Percentiles rank a stretch among this genome's conserved stretches.
These are phyloP conservation scores for Margaritifera margaritifera DNA, from an alignment of 2,888 invertebrate genomes.

Conservation along the genomic window DNA sequence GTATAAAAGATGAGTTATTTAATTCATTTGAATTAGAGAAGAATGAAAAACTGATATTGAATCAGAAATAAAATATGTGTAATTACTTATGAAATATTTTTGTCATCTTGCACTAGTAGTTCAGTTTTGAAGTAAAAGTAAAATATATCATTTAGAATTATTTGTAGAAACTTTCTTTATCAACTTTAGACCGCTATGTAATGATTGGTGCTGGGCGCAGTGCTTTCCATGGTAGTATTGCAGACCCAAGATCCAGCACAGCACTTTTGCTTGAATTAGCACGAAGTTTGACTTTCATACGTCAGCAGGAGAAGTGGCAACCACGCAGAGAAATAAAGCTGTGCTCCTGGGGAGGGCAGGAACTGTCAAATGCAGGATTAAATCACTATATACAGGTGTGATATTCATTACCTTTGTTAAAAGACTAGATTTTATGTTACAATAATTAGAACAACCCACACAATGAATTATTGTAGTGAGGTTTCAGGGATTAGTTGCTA, in stretches of 20 bases:
- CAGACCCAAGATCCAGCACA: constrained; percentile 37
- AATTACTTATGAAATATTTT: too few relatives aligned
- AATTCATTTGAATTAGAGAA: too few relatives aligned
- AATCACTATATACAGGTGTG: constrained; percentile 36
- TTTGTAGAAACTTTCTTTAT: too few relatives aligned
- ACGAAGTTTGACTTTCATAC: constrained; percentile 36
- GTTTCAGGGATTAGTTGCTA: too few relatives aligned
- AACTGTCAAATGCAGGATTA: constrained; percentile 41
- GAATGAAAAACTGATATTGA: too few relatives aligned
- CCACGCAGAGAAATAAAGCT: constrained; percentile 51
- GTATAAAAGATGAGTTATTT: too few relatives aligned
- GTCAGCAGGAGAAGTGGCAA: constrained; percentile 44
- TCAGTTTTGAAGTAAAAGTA: too few relatives aligned
- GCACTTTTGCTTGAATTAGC: constrained; percentile 48
- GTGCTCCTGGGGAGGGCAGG: constrained; percentile 50
- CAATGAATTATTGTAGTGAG: too few relatives aligned
- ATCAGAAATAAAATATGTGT: too few relatives aligned
- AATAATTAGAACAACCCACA: too few relatives aligned
- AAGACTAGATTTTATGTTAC: neutral
- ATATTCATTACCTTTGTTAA: neutral
- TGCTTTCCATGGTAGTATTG: constrained; percentile 17
- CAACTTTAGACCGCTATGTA: constrained; percentile 47
- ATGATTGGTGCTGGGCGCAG: constrained; percentile 48
- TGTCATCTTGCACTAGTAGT: too few relatives aligned
- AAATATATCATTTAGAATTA: too few relatives aligned